A percentile compares a stretch with the other conserved stretches of the same genome.
Evolutionary conservation across 2,113 vertebrate species (phyloP).

Genomic region (Noturus placidus): DNA sequence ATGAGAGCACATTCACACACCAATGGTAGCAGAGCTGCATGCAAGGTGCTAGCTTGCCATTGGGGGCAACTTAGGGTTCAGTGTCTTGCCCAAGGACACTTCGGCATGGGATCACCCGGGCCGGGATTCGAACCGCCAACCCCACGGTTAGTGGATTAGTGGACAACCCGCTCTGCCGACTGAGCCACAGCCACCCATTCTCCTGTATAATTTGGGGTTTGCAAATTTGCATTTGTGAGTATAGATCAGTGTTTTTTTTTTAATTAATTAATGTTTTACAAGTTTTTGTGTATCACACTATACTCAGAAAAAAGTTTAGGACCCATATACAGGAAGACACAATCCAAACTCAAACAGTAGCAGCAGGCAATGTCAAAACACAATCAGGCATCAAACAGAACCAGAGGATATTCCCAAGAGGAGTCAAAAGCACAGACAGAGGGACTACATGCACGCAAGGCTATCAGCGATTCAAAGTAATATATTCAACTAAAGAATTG

Average conservation of each 20-base stretch:
- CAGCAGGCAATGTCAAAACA: background rate
- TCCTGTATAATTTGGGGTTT: background rate
- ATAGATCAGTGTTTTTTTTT: background rate
- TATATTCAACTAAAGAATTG: background rate
- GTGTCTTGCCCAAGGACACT: no score
- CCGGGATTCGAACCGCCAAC: no score
- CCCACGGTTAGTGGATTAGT: no score
- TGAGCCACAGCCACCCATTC: no score
- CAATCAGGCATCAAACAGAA: background rate
- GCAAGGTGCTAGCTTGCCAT: no score
- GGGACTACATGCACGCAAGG: background rate
- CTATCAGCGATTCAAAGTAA: background rate
- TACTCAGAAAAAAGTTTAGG: background rate
- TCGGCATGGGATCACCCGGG: no score
- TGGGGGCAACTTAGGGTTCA: no score
- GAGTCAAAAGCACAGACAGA: background rate
- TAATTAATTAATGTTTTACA: background rate
- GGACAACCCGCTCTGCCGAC: no score
- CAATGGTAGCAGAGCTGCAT: no score
- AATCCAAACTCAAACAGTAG: background rate
- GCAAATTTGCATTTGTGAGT: background rate
- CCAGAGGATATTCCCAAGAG: background rate
- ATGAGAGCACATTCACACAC: no score
- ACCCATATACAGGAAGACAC: background rate
- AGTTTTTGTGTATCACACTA: background rate